Conservation (phyloP, 2,888 invertebrate genomes). For the Galeruca laticollis region DNA sequence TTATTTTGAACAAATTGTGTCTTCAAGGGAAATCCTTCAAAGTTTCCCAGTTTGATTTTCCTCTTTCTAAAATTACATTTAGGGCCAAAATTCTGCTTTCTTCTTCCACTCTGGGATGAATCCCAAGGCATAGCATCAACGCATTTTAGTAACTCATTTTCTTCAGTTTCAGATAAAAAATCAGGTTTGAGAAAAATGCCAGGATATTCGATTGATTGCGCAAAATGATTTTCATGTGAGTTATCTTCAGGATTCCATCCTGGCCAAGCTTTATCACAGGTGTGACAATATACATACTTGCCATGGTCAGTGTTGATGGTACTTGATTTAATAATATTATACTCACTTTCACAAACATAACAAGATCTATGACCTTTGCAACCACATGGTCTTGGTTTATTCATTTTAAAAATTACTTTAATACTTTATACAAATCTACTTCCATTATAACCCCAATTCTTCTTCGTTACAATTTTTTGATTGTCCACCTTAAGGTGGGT, state of each 20-base stretch:
- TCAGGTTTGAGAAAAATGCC: constrained; percentile 77
- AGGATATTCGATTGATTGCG: constrained; percentile 72
- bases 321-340: constrained; percentile 63
- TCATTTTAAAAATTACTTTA: constrained; percentile 48
- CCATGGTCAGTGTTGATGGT: constrained; percentile 63
- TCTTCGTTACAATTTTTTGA: background rate
- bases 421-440: background rate
- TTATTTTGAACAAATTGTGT: constrained; percentile 84
- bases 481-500: too few species aligned
- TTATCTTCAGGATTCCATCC: constrained; percentile 77
- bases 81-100: constrained; percentile 98
- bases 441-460: background rate
- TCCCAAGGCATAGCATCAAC: constrained; percentile 90
- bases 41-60: constrained; percentile 82
- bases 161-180: constrained; percentile 82
- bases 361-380: constrained; percentile 95
- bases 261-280: constrained; percentile 80
- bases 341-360: constrained; percentile 83
- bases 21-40: constrained; percentile 87
- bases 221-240: constrained; percentile 74
- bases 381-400: constrained; percentile 83
- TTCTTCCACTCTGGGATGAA: constrained; percentile 92
- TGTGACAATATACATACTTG: constrained; percentile 81
- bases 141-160: constrained; percentile 72
- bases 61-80: constrained; percentile 98